Percentiles rank a stretch among this genome's conserved stretches.
Evolutionary conservation across 2,113 vertebrate genomes (phyloP).

Genomic region (Dromaius novaehollandiae): DNA sequence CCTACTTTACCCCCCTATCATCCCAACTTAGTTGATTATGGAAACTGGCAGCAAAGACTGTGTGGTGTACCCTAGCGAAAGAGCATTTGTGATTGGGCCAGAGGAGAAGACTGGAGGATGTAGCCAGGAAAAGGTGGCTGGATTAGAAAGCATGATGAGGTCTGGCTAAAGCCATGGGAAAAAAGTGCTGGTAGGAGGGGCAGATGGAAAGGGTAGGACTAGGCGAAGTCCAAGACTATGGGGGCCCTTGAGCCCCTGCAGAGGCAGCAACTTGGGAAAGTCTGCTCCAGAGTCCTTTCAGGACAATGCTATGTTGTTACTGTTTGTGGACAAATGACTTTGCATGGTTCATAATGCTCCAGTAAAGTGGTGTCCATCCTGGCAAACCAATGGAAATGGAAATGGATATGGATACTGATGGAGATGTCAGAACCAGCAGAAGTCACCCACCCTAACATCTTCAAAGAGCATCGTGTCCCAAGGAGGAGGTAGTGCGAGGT

Average conservation of each 20-base stretch:
- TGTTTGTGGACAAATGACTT: background rate
- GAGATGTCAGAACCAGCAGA: background rate
- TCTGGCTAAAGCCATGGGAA: background rate
- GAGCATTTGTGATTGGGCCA: background rate
- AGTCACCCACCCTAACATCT: background rate
- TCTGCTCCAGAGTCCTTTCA: background rate
- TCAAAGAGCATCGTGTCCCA: background rate
- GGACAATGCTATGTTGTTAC: background rate
- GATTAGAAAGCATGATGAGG: rapidly evolving
- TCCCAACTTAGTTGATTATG: background rate
- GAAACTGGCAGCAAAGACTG: background rate
- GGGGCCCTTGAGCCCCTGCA: background rate
- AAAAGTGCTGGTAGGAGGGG: background rate
- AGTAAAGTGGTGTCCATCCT: background rate
- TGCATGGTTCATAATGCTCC: background rate
- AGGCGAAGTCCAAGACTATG: background rate
- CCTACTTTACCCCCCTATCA: background rate
- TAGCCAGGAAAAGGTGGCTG: background rate
- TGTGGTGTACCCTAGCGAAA: background rate
- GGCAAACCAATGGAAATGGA: background rate
- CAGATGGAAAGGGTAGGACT: background rate
- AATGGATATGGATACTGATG: background rate
- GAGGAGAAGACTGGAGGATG: background rate
- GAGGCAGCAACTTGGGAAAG: background rate
- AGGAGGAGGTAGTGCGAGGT: background rate